Evolutionary conservation across 2,888 invertebrate species (phyloP), one percentile per base, ranked within the genome.

Genomic region (Cremastobaeus sp.): DNA sequence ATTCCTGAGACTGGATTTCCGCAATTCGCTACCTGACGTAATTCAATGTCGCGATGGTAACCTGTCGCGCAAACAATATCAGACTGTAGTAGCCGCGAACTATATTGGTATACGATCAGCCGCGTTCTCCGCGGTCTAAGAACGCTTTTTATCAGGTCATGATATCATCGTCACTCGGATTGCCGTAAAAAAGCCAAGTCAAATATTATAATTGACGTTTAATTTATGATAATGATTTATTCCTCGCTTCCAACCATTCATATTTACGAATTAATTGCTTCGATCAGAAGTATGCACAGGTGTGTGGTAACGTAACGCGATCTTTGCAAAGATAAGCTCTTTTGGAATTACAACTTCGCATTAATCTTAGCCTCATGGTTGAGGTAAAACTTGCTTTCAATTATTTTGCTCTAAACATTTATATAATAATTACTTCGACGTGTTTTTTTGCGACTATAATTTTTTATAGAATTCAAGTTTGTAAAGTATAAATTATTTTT

Each of bases 21-120:
- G 62, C 65, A 60, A 65, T 70, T 65, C 45, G 37, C 39, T 6
- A 54, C 12, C 48, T 60, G 59, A 65, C 54, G 74, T 60, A 55
- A 73, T 50, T 68, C 60, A 48, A 64, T 69, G 74, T 74, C 59
- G 69, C 74, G 69, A 74, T 74, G 68, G 74, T 62, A 74, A 74
- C 74, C 45, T 20, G 47, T 50, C 32, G 57, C 39, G 43, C 50
- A 68, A 74, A 74, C 74, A 74, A 32, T 45, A 57, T 35, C 47
- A 69, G 57, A 74, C 68, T 64, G 28, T 74, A 69, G 69, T 39
- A 41, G 17, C 32, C 30, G 21, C 28, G 48, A 55, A 41, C 34
- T 41, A 41, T 20, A 57, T 32, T 64, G 17, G 18, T 60, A 34
- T 62, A 48, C 70, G 48, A 50, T 47, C 39, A 70, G 18, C 28